Conservation (phyloP, 2,888 invertebrate species). For the Gymnocheta viridis region DNA sequence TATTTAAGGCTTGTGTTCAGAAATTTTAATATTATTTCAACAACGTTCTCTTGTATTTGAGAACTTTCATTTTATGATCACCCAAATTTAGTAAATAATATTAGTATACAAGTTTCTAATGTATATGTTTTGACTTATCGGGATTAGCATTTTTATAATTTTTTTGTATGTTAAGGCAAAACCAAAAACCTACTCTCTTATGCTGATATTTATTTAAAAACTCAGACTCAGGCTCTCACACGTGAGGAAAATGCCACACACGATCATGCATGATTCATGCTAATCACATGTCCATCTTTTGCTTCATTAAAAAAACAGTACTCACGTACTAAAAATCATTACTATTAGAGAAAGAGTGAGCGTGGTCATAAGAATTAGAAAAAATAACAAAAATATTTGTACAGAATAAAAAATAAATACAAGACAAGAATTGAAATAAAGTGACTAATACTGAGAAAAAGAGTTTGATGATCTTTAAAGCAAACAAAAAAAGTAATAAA, state of each 20-base stretch:
- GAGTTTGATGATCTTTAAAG: conserved; percentile 49
- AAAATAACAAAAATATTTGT: not conserved
- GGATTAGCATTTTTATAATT: too few species aligned
- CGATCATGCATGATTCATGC: not conserved
- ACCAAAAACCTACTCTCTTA: too few species aligned
- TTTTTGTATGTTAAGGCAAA: too few species aligned
- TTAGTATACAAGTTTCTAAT: too few species aligned
- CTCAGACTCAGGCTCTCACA: not conserved
- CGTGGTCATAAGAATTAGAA: conserved; percentile 29
- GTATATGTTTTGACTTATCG: too few species aligned
- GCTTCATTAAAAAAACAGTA: not conserved
- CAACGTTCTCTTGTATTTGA: too few species aligned
- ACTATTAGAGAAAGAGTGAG: not conserved
- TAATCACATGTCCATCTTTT: not conserved
- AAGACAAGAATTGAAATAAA: not conserved
- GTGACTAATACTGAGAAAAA: conserved; percentile 16
- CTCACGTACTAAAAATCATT: not conserved
- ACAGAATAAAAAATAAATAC: not conserved
- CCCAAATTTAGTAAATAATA: too few species aligned
- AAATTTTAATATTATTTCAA: too few species aligned
- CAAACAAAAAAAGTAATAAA: not conserved
- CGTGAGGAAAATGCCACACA: not conserved
- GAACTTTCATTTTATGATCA: too few species aligned
- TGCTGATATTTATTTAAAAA: too few species aligned
- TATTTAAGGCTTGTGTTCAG: too few species aligned